Conservation (phyloP, 1,140 invertebrate species). For the Drosophila tani region DNA sequence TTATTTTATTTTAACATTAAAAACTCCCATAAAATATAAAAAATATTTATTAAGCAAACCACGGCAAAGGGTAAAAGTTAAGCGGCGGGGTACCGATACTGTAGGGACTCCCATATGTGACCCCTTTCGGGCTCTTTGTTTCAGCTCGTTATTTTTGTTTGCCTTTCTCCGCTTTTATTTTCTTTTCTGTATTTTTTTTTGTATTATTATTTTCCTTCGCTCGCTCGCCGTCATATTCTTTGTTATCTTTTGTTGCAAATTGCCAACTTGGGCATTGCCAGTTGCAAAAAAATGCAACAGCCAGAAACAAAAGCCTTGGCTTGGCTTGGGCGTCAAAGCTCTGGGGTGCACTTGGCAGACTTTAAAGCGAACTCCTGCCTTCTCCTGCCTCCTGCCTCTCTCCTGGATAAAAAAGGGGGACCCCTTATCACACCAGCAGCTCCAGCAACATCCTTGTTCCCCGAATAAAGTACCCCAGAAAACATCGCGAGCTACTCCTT, state of each 20-base stretch:
- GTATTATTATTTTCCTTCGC: constrained; percentile 4
- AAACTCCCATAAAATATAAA: too few relatives aligned
- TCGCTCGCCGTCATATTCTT: constrained; percentile 32
- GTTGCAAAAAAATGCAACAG: constrained; percentile 58
- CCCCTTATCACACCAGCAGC: constrained; percentile 18
- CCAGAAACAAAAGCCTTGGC: constrained; percentile 66
- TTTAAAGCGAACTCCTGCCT: constrained; percentile 32
- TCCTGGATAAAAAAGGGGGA: neutral
- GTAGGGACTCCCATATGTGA: constrained; percentile 35
- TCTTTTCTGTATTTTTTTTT: constrained; percentile 1
- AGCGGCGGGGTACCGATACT: too few relatives aligned
- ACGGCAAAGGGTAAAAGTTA: neutral
- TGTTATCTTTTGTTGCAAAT: constrained; percentile 79
- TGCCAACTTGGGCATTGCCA: constrained; percentile 77
- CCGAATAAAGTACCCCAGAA: neutral
- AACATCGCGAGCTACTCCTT: constrained; percentile 23
- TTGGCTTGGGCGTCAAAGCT: constrained; percentile 73
- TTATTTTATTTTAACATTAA: too few relatives aligned
- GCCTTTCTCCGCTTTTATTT: constrained; percentile 4
- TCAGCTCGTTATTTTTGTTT: constrained; percentile 7
- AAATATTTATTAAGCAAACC: too few relatives aligned
- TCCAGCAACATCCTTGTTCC: neutral
- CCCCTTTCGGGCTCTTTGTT: constrained; percentile 42
- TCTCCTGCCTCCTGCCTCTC: neutral
- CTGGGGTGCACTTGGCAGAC: constrained; percentile 80